Conservation (phyloP, 2,888 invertebrate genomes). For the Drosophila kanekoi region DNA sequence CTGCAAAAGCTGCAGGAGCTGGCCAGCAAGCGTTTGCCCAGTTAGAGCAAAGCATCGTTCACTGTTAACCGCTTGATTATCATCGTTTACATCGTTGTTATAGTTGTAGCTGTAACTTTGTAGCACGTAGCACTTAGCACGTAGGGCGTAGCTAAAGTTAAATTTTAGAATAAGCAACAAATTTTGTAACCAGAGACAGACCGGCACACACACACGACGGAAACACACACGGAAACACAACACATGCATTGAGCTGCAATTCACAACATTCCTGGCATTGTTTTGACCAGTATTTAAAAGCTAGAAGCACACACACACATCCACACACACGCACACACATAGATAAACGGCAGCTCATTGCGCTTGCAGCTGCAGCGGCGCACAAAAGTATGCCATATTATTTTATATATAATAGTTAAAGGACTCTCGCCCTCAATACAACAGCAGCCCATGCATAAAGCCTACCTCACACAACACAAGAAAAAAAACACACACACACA, state of each 20-base stretch:
- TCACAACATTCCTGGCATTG: constrained; percentile 78
- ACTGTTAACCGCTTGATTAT: constrained; percentile 28
- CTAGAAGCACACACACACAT: constrained; percentile 58
- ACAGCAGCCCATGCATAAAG: constrained; percentile 38
- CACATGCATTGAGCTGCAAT: constrained; percentile 57
- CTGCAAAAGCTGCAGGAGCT: constrained; percentile 87
- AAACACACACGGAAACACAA: constrained; percentile 16
- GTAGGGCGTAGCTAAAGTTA: constrained; percentile 61
- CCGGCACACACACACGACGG: constrained; percentile 4
- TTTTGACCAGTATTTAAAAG: constrained; percentile 76
- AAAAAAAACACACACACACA: constrained; percentile 9
- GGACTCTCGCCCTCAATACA: constrained; percentile 32
- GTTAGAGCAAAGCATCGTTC: constrained; percentile 56
- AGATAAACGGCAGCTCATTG: constrained; percentile 47
- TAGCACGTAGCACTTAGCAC: constrained; percentile 55
- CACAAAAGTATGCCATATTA: constrained; percentile 77
- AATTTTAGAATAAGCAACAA: constrained; percentile 44
- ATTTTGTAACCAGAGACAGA: constrained; percentile 47
- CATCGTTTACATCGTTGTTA: constrained; percentile 65
- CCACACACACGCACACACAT: constrained; percentile 13
- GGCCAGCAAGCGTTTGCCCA: constrained; percentile 83
- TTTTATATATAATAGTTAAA: constrained; percentile 56
- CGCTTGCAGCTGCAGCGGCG: constrained; percentile 54
- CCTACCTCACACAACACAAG: constrained; percentile 65
- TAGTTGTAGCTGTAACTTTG: constrained; percentile 65